Evolutionary conservation across 2,113 vertebrate species (phyloP), one percentile per base, ranked within the genome.

Genomic region (Onychostoma macrolepis): DNA sequence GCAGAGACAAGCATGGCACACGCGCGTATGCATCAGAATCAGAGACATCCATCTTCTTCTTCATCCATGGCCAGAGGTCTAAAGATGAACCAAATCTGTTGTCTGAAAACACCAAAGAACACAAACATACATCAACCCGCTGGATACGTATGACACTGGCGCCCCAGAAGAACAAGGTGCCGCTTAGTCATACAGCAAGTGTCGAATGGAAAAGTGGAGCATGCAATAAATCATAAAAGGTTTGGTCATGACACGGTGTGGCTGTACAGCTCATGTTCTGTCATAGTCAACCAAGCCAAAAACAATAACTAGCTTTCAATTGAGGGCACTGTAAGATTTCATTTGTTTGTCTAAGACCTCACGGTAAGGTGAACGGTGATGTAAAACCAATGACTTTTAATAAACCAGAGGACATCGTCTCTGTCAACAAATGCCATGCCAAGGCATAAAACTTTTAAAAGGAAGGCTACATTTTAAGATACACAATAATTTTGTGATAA

Each of bases 181-280:
- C 33, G 43, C 77, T 45, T 26, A 82, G 74, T 86, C 87, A 78
- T 83, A 82, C 24, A 11, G 84, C 53, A 30, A 61, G 33, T 7
- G 63, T 88, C 78, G 53, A 76, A 38, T 86, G 84, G 80, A 78
- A 88, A 83, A 38, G 84, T 78, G 30, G 10, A 74, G 45, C 6
- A 13, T 24, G n/a, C 76, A 71, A 89, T 85, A 87, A 84, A 85
- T 87, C 86, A 76, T 53, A 1, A 43, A 71, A 87, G 61, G 79
- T 83, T 85, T 78, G 50, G 87, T 88, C 80, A 84, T 77, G 77
- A 56, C 84, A 88, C 10, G 4, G 21, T 83, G 63, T 45, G 61
- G 71, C 83, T 48, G 28, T 84, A 63, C 81, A 71, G 41, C 83
- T 80, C 45, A 74, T 33, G 72, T 83, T 88, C 74, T 69, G 79